Conservation (phyloP, 2,113 vertebrate genomes). For the Ctenodactylus gundi region DNA sequence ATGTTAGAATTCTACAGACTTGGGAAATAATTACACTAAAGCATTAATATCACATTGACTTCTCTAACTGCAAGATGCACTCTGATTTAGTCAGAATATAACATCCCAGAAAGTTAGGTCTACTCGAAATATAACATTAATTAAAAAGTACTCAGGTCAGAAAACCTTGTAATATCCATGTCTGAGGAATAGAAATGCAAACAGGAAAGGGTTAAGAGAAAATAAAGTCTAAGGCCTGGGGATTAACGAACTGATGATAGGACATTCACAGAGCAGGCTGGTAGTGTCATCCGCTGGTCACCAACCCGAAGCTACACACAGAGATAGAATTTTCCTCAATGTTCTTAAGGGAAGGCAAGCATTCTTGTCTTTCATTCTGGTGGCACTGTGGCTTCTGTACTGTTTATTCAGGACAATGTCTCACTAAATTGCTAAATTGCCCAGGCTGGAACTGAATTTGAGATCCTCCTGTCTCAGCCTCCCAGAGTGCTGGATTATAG, state of each 20-base stretch:
- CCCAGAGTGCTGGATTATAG: too few species aligned
- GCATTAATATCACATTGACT: neutral
- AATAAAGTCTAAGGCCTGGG: neutral
- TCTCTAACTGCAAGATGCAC: neutral
- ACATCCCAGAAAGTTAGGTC: neutral
- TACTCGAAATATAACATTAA: neutral
- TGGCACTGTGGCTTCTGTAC: neutral
- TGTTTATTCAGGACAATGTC: too few species aligned
- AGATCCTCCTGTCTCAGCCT: too few species aligned
- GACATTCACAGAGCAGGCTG: neutral
- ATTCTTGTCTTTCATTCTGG: neutral
- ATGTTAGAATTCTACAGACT: neutral
- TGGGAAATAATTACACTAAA: neutral
- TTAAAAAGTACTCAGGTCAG: neutral
- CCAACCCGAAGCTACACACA: neutral
- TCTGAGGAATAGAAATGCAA: neutral
- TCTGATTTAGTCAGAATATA: neutral
- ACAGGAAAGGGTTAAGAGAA: neutral
- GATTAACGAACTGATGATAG: neutral
- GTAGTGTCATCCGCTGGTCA: neutral
- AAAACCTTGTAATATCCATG: neutral
- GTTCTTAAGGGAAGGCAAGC: constrained; percentile 2
- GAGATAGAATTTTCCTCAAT: neutral
- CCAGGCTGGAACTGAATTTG: too few species aligned
- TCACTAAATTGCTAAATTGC: too few species aligned